Conservation (phyloP, 1,140 invertebrate genomes). For the Temnothorax longispinosus region DNA sequence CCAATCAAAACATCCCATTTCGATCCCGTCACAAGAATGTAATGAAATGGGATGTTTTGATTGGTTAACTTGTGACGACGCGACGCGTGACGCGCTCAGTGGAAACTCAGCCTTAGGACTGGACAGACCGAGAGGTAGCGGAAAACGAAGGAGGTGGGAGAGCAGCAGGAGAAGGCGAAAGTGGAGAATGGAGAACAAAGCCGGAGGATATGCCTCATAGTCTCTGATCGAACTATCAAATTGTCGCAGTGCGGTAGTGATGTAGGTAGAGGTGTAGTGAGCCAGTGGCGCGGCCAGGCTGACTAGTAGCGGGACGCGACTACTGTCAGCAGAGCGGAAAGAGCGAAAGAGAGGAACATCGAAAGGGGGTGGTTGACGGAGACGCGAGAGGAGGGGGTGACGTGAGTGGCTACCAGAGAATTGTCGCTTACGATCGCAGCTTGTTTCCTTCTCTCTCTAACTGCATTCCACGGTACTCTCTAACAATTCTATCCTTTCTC, state of each 20-base stretch:
- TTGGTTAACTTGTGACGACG: no score
- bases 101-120: no score
- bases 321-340: conserved; percentile 70
- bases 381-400: neutral
- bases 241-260: conserved; percentile 81
- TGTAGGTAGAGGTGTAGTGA: conserved; percentile 75
- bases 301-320: conserved; percentile 58
- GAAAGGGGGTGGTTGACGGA: conserved; percentile 55
- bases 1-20: no score
- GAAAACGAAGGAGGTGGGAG: neutral
- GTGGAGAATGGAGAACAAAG: neutral
- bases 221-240: conserved; percentile 78
- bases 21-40: no score
- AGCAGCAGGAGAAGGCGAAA: no score
- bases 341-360: conserved; percentile 62
- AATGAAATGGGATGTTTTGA: no score
- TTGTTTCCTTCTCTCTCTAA: conserved; percentile 61
- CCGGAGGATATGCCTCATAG: conserved; percentile 62
- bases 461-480: conserved; percentile 50
- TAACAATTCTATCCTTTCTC: conserved; percentile 41
- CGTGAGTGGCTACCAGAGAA: conserved; percentile 67
- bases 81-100: no score
- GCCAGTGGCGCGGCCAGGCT: conserved; percentile 24
- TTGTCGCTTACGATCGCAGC: conserved; percentile 71
- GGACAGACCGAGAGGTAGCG: neutral